These are phyloP conservation scores for Nebria ingens DNA, from an alignment of 1,140 invertebrate species.

Conservation along the genomic window DNA sequence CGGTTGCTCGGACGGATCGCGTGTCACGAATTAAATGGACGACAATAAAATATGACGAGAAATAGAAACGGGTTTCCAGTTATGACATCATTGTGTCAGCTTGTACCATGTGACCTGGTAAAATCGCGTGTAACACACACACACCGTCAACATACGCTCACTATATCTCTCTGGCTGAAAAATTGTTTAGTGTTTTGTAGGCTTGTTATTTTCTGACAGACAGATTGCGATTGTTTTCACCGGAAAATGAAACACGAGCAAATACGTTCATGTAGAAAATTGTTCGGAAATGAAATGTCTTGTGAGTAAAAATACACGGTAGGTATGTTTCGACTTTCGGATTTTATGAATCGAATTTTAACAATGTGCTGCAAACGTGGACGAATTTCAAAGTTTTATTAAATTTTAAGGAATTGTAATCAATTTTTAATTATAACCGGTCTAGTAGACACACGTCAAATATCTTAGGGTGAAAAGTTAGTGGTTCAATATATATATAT, in stretches of 20 bases:
- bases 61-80: background rate
- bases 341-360: too few species aligned
- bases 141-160: background rate
- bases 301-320: background rate
- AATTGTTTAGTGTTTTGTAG: conserved; percentile 1
- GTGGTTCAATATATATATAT: too few species aligned
- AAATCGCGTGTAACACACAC: too few species aligned
- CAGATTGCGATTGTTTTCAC: conserved; percentile 3
- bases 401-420: too few species aligned
- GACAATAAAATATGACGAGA: conserved; percentile 7
- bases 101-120: background rate
- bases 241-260: background rate
- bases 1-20: conserved; percentile 1
- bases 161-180: background rate
- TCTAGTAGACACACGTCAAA: too few species aligned
- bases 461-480: too few species aligned
- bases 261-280: background rate
- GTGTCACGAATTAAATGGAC: conserved; percentile 8
- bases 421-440: too few species aligned
- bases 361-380: too few species aligned
- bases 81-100: background rate
- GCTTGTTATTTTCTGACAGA: conserved; percentile 5
- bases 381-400: too few species aligned
- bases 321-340: too few species aligned
- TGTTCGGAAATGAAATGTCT: background rate